Conservation (phyloP, 2,888 invertebrate species). For the Mechanitis messenoides region DNA sequence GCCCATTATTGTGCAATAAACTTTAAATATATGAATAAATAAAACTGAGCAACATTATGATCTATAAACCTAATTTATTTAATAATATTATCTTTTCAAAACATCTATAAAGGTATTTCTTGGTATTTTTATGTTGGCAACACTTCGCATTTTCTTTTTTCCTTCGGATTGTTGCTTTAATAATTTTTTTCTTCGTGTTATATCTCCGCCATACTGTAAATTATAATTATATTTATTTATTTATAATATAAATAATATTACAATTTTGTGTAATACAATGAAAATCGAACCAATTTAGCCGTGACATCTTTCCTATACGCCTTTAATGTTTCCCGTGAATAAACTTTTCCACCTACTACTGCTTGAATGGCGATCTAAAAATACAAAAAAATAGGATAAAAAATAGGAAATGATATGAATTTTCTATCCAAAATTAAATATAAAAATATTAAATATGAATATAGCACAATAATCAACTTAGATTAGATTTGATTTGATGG, state of each 20-base stretch:
- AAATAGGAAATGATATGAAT: no score
- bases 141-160: slow-evolving; percentile 93
- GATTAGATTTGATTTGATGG: no score
- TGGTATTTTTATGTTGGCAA: slow-evolving; percentile 94
- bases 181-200: slow-evolving; percentile 91
- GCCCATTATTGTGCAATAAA: no score
- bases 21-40: no score
- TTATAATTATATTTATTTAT: neutral
- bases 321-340: slow-evolving; percentile 90
- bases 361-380: slow-evolving; percentile 90
- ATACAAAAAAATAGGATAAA: slow-evolving; percentile 5
- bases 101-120: slow-evolving; percentile 96
- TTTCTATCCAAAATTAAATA: no score
- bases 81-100: slow-evolving; percentile 79
- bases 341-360: slow-evolving; percentile 83
- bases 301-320: slow-evolving; percentile 95
- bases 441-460: no score
- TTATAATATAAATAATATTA: neutral
- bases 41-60: neutral
- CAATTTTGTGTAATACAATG: no score
- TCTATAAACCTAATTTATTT: neutral
- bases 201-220: slow-evolving; percentile 91
- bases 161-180: slow-evolving; percentile 93
- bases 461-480: no score
- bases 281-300: slow-evolving; percentile 87